Evolutionary conservation across 2,797 vertebrate genomes (phyloP), one percentile per base, ranked within the genome.

Genomic region (Coilia nasus): DNA sequence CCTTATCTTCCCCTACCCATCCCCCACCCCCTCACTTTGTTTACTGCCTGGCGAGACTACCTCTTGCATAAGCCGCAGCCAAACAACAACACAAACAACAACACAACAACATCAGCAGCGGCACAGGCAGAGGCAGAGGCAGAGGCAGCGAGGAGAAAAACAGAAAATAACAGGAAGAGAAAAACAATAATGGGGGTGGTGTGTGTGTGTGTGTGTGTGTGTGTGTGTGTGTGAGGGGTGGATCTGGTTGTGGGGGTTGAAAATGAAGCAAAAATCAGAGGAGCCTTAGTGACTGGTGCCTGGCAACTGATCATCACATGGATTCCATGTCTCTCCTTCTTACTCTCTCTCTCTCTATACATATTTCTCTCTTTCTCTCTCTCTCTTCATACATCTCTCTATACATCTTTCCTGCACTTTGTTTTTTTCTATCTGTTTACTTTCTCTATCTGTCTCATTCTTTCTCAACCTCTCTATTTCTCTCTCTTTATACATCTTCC

Each of bases 41-140:
- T 95, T 93, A 93, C 92, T 83, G 83, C 88, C 59, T 87, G 91
- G 90, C 88, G 89, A 94, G 92, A 89, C 92, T 90, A 89, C 85
- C 88, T 88, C 90, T 92, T 94, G 93, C 91, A 9, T 93, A 93
- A 93, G 89, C 89, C 85, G 83, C 88, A 88, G 89, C 87, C 89
- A 90, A 80, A 90, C 86, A 89, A 88, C 86, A 90, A 88, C 87
- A 92, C 91, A 88, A 91, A 92, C 87, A 92, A 92, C 88, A 91
- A 90, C 85, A 84, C 82, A 83, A 83, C 59, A 85, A 89, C 82
- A 92, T 93, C 90, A 93, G 88, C 89, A 91, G 90, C 88, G 88
- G 44, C 83, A 84, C 87, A 88, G 90, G 89, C 87, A 86, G 88
- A 31, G 82, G 82, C 84, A 82, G 87, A 87, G 62, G 28, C 64